Evolutionary conservation across 1,140 invertebrate genomes (phyloP), one percentile per base, ranked within the genome.

Genomic region (Acyrthosiphon pisum): DNA sequence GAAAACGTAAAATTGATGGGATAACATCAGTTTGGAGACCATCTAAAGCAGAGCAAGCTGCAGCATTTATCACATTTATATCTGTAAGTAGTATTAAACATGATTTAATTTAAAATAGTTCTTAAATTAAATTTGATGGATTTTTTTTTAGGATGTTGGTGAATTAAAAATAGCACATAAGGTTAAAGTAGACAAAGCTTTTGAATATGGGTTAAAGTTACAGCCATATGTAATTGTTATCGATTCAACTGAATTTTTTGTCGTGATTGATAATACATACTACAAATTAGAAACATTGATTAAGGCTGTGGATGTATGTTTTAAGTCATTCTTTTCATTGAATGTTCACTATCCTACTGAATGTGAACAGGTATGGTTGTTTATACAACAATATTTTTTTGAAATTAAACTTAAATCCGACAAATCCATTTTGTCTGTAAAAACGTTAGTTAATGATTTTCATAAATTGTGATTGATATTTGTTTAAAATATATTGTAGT

Each of bases 31-130:
- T 44, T 84, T 84, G 83, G 83, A 41, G 83, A 44, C 41, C 83
- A 30, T 84, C 83, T 44, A 84, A 84, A 84, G 83, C 11, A 84
- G 83, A 84, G 41, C 83, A 84, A 30, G 83, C 83, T 84, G 37
- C 41, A 26, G 83, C 83, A 44, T 84, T 84, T 44, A 44, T 84
- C 30, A 84, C 37, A 30, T 44, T 84, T 84, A 84, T 84, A 44
- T 41, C 83, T 30, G 41, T 84, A 84, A 44, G 41, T 84, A 60
- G 8, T 60, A 60, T 9, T 60, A 30, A 60, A 60, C 56, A 26
- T 84, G 81, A 83, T 44, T 60, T 60, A 44, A 44, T 11, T 84
- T 26, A 20, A 84, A 22, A 44, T 41, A 26, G 26, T 46, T 11
- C 2, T 11, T 14, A 30, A 22, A 84, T 26, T 26, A 83, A 84